Evolutionary conservation across 1,140 invertebrate species (phyloP).

Genomic region (Diorhabda elongata): DNA sequence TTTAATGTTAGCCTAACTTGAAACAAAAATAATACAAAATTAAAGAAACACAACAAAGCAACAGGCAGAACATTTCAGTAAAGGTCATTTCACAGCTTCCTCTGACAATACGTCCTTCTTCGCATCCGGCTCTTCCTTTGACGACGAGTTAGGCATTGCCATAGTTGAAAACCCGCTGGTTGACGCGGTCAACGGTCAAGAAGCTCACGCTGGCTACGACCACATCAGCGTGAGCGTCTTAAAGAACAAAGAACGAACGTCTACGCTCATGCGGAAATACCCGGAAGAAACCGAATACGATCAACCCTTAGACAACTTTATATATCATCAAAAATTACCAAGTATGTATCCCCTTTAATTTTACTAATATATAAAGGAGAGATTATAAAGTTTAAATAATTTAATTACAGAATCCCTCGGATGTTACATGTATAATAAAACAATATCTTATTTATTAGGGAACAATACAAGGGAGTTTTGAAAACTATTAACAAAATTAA

Average conservation of each 20-base stretch:
- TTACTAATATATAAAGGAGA: not conserved
- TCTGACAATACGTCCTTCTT: slow-evolving; percentile 43
- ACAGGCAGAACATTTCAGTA: slow-evolving; percentile 48
- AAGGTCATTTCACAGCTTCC: slow-evolving; percentile 48
- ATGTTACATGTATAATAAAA: too few relatives aligned
- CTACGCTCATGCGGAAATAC: slow-evolving; percentile 21
- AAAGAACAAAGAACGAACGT: slow-evolving; percentile 40
- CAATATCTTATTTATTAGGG: too few relatives aligned
- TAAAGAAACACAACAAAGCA: slow-evolving; percentile 7
- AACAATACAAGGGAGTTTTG: too few relatives aligned
- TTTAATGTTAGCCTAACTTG: slow-evolving; percentile 3
- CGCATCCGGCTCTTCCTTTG: slow-evolving; percentile 32
- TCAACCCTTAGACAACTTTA: slow-evolving; percentile 25
- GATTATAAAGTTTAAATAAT: not conserved
- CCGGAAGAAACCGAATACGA: slow-evolving; percentile 31
- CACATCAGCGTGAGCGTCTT: slow-evolving; percentile 45
- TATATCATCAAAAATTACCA: slow-evolving; percentile 40
- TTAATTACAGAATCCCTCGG: too few relatives aligned
- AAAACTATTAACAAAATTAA: too few relatives aligned
- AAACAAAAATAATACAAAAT: not conserved
- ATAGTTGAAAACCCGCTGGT: slow-evolving; percentile 46
- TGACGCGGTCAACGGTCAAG: slow-evolving; percentile 44
- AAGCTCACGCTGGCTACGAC: slow-evolving; percentile 43
- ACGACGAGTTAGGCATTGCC: slow-evolving; percentile 42
- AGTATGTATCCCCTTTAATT: slow-evolving; percentile 41